phyloP scores from a whole-genome alignment of 2,888 invertebrate genomes.

The Syrista parreyssii region DNA sequence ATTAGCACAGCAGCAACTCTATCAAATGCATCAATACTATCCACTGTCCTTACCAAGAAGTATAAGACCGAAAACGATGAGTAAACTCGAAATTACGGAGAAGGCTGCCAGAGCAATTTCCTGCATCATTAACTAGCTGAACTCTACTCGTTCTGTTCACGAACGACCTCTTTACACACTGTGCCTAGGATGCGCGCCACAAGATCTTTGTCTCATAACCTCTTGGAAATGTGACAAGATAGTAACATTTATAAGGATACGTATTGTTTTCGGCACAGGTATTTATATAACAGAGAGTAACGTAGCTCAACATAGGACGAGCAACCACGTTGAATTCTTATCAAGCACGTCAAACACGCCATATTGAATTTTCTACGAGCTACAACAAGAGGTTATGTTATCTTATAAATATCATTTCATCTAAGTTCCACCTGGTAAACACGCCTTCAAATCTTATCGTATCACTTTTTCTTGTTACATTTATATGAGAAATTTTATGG shows the following conservation, averaged over 20 bases:
- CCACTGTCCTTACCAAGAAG: slow-evolving; percentile 69
- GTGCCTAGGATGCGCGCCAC: not conserved
- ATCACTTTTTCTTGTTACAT: not conserved
- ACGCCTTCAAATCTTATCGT: not conserved
- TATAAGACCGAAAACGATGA: slow-evolving; percentile 71
- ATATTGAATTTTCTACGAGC: not conserved
- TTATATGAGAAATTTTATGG: not conserved
- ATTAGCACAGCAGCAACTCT: not conserved
- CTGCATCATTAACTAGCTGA: slow-evolving; percentile 51
- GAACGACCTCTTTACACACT: not conserved
- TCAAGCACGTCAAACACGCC: not conserved
- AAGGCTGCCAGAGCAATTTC: slow-evolving; percentile 68
- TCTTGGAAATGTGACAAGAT: not conserved
- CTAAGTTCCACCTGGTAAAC: not conserved
- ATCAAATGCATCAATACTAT: not conserved
- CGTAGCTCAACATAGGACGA: not conserved
- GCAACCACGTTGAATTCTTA: not conserved
- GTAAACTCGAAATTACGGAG: slow-evolving; percentile 70
- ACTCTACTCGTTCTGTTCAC: not conserved
- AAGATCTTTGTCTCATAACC: not conserved
- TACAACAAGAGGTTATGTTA: not conserved
- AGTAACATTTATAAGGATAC: not conserved
- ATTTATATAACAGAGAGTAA: not conserved
- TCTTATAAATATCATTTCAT: not conserved
- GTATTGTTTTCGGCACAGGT: not conserved